Evolutionary conservation across 2,888 invertebrate species (phyloP).

Genomic region (Cantharis lateralis): DNA sequence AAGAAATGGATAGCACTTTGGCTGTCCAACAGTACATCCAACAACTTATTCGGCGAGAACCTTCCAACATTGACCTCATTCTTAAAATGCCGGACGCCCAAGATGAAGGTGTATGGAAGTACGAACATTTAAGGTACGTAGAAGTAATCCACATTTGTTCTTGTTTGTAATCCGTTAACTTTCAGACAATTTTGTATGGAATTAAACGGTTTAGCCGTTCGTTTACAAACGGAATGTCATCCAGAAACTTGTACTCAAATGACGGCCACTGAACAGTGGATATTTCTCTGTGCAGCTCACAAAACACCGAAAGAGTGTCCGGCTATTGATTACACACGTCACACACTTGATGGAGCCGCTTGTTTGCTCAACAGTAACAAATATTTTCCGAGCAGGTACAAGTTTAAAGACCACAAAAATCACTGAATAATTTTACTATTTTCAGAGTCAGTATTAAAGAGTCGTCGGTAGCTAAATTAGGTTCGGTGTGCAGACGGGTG

Average conservation of each 20-base stretch:
- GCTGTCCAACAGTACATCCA: constrained; percentile 99
- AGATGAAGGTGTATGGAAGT: constrained; percentile 99
- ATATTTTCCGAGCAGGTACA: constrained; percentile 97
- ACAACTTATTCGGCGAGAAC: constrained; percentile 92
- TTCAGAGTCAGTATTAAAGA: constrained; percentile 97
- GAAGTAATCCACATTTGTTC: background rate
- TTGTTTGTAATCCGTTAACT: constrained; percentile 20
- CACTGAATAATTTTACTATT: background rate
- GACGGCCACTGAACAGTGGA: constrained; percentile 99
- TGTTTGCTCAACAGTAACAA: constrained; percentile 98
- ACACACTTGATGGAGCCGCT: constrained; percentile 98
- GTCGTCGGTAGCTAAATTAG: constrained; percentile 96
- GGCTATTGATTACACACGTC: constrained; percentile 98
- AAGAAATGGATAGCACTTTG: constrained; percentile 99
- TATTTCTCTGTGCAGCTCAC: constrained; percentile 98
- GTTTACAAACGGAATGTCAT: constrained; percentile 94
- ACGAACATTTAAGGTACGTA: constrained; percentile 89
- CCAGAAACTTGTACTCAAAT: constrained; percentile 98
- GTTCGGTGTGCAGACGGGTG: constrained; percentile 97
- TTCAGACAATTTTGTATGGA: constrained; percentile 98
- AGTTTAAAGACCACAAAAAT: constrained; percentile 5
- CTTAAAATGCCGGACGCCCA: constrained; percentile 95
- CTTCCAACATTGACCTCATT: constrained; percentile 91
- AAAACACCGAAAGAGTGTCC: constrained; percentile 99
- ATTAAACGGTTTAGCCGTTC: constrained; percentile 96